These are phyloP conservation scores for Palythoa grandiflora DNA, from an alignment of 92 coral and sea anemone species.

Conservation along the genomic window DNA sequence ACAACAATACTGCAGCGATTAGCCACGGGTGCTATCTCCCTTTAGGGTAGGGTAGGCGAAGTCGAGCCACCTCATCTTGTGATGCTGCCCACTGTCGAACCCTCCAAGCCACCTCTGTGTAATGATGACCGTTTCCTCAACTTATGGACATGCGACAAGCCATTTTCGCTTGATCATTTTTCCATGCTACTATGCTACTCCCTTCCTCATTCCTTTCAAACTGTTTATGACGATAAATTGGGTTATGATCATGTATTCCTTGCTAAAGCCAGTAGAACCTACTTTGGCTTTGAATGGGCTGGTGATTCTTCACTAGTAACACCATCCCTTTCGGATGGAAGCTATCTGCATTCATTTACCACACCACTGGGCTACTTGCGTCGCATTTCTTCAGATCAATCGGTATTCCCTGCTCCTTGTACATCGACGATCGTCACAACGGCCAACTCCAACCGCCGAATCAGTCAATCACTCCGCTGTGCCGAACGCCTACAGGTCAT, in stretches of 20 bases:
- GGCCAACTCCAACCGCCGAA: conserved; percentile 4
- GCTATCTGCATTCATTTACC: conserved; percentile 29
- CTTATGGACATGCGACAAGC: conserved; percentile 28
- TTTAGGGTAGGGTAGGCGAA: too few relatives aligned
- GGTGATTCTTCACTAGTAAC: too few relatives aligned
- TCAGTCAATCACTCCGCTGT: background rate
- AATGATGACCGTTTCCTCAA: conserved; percentile 43
- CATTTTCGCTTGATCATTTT: conserved; percentile 18
- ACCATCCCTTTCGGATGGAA: conserved; percentile 45
- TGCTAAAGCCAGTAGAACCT: background rate
- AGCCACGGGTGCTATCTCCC: conserved; percentile 1
- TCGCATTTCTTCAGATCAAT: conserved; percentile 32
- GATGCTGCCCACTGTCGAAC: conserved; percentile 44
- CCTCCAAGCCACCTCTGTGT: conserved; percentile 31
- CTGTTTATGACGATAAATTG: conserved; percentile 28
- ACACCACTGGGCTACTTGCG: background rate
- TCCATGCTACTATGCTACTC: background rate
- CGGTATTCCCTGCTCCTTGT: conserved; percentile 34
- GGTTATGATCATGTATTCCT: conserved; percentile 29
- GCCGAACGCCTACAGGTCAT: background rate
- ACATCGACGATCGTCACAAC: conserved; percentile 42
- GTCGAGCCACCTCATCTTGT: too few relatives aligned
- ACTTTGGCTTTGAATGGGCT: too few relatives aligned
- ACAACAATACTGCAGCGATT: background rate
- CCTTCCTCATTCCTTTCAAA: background rate